Conservation (phyloP, 2,797 vertebrate species). For the Alca torda region DNA sequence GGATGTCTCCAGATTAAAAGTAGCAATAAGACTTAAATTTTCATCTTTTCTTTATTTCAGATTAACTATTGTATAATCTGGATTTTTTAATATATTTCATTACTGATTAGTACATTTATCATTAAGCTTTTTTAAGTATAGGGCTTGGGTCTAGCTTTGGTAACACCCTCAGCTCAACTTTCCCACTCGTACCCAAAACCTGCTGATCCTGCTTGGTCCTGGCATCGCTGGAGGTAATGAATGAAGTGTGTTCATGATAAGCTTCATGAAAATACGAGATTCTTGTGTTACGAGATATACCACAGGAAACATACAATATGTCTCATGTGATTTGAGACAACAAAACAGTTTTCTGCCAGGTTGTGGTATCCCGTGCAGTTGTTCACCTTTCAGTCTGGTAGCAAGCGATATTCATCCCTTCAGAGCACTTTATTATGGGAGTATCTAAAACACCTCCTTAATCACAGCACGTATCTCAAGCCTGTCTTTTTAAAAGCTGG, state of each 20-base stretch:
- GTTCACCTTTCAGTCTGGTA: not conserved
- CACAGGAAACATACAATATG: not conserved
- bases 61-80: not conserved
- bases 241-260: not conserved
- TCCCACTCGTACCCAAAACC: not conserved
- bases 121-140: not conserved
- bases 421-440: not conserved
- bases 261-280: not conserved
- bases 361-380: fast-evolving
- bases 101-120: not conserved
- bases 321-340: not conserved
- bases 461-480: not conserved
- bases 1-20: not conserved
- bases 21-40: not conserved
- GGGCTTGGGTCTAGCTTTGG: not conserved
- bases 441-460: not conserved
- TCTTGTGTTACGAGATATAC: not conserved
- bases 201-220: not conserved
- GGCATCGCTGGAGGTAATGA: fast-evolving
- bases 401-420: not conserved
- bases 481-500: not conserved
- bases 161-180: not conserved
- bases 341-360: not conserved
- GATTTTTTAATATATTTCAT: not conserved
- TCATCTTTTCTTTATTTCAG: constrained; percentile 6